These are phyloP conservation scores for Solea solea DNA, from an alignment of 2,113 vertebrate genomes.

Conservation along the genomic window DNA sequence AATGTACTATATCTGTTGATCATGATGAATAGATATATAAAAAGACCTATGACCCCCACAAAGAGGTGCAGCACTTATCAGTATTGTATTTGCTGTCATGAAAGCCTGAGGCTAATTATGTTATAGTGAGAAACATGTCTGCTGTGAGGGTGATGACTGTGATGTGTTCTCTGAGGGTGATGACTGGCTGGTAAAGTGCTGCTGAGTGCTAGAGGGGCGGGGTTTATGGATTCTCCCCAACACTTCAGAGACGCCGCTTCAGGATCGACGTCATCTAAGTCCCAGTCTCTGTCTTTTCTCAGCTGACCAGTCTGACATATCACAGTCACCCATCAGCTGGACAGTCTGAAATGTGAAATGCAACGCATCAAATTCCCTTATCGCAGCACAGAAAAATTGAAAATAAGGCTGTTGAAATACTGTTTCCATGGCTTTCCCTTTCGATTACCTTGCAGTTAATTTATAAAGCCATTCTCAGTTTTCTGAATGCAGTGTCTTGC, in stretches of 20 bases:
- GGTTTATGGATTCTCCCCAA: conserved; percentile 56
- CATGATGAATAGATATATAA: conserved; percentile 40
- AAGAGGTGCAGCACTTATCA: conserved; percentile 31
- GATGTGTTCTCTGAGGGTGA: conserved; percentile 29
- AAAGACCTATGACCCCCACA: conserved; percentile 23
- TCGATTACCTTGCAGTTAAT: conserved; percentile 19
- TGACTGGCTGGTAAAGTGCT: conserved; percentile 56
- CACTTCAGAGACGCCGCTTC: conserved; percentile 24
- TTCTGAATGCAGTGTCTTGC: conserved; percentile 10
- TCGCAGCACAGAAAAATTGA: not conserved
- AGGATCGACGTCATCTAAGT: conserved; percentile 35
- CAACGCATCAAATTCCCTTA: not conserved
- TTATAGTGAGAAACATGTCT: conserved; percentile 26
- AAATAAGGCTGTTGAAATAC: not conserved
- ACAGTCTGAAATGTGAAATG: conserved; percentile 10
- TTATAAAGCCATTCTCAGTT: conserved; percentile 3
- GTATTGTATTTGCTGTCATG: conserved; percentile 41
- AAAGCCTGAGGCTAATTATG: conserved; percentile 41
- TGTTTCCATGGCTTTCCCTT: not conserved
- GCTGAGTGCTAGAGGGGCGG: conserved; percentile 33
- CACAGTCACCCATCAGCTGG: conserved; percentile 4
- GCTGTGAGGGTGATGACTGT: not conserved
- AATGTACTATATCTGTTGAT: conserved; percentile 30
- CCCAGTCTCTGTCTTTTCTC: conserved; percentile 22
- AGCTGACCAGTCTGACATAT: conserved; percentile 3